A percentile compares a stretch with the other conserved stretches of the same genome.
phyloP scores from a whole-genome alignment of 2,113 vertebrate genomes.

The Elephantulus edwardii region DNA sequence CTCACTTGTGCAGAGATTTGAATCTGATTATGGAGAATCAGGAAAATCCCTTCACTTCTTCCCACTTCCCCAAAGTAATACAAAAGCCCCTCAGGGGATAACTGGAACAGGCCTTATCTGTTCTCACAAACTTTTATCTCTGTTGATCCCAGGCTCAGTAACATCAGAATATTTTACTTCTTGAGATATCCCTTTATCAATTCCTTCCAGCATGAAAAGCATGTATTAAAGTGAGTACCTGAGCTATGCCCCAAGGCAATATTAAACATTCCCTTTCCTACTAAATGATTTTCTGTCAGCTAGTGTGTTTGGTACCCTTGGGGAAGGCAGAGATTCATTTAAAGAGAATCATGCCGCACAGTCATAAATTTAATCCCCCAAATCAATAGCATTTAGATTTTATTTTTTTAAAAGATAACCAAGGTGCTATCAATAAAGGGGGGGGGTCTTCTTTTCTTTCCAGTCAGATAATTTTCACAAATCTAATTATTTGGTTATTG shows the following conservation, averaged over 20 bases:
- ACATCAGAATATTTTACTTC: constrained; percentile 72
- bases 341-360: constrained; percentile 81
- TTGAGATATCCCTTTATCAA: constrained; percentile 74
- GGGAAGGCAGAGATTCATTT: constrained; percentile 81
- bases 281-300: constrained; percentile 87
- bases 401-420: constrained; percentile 63
- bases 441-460: constrained; percentile 62
- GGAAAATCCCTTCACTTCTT: constrained; percentile 61
- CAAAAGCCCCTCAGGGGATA: constrained; percentile 17
- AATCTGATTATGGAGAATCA: constrained; percentile 71
- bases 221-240: constrained; percentile 79
- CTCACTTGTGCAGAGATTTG: constrained; percentile 46
- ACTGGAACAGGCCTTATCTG: constrained; percentile 1
- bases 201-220: constrained; percentile 73
- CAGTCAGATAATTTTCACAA: constrained; percentile 67
- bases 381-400: constrained; percentile 86
- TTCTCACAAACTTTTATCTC: constrained; percentile 63
- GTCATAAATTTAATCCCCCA: constrained; percentile 84
- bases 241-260: constrained; percentile 77
- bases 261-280: constrained; percentile 83
- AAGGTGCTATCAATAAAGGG: constrained; percentile 74
- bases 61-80: constrained; percentile 13
- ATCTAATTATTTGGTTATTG: constrained; percentile 67
- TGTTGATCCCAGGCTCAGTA: constrained; percentile 66
- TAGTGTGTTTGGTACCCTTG: constrained; percentile 72